Evolutionary conservation across 2,797 vertebrate species (phyloP), one percentile per base, ranked within the genome.

Genomic region (Spinus pinus): DNA sequence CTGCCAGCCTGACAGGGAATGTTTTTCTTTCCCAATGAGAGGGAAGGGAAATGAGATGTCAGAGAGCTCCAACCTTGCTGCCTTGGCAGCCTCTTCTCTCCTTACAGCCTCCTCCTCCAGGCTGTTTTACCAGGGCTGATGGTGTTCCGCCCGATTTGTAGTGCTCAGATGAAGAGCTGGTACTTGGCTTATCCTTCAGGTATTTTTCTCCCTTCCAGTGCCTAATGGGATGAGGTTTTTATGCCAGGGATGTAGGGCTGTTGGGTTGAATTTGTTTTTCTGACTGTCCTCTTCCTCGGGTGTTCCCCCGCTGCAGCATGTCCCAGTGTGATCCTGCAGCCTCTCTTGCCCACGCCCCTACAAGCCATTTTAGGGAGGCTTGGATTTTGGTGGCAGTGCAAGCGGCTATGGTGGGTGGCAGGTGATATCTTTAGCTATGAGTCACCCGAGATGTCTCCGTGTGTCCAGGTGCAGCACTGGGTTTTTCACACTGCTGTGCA

Each of bases 341-440:
- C 35, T 85, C 57, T 82, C 75, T 56, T 12, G 7, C 83, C 60
- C 3, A 1, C 7, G 0, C 73, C 83, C 58, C 67, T 11, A 0
- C 0, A 2, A 93, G 69, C 79, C 9, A 0, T 87, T 81, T 82
- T 60, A 44, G 82, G 85, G 51, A 94, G 58, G 7, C 25, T 71
- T 89, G 75, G 77, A 44, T 93, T 85, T 75, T 71, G 74, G 72
- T 85, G 57, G 71, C 6, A 0, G 24, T 85, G 64, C 46, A 49
- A 82, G 66, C 0, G 2, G 83, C 81, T 86, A 64, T 60, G 42
- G 74, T 92, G 93, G 83, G 86, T 65, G 84, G 86, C 84, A 91
- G 86, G 69, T 18, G 30, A 12, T 95, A 87, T 80, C 89, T 96
- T 92, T 80, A 95, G 93, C 81, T 88, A 7, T 96, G 91, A 94